Evolutionary conservation across 1,140 invertebrate genomes (phyloP).

Genomic region (Cydia amplana): DNA sequence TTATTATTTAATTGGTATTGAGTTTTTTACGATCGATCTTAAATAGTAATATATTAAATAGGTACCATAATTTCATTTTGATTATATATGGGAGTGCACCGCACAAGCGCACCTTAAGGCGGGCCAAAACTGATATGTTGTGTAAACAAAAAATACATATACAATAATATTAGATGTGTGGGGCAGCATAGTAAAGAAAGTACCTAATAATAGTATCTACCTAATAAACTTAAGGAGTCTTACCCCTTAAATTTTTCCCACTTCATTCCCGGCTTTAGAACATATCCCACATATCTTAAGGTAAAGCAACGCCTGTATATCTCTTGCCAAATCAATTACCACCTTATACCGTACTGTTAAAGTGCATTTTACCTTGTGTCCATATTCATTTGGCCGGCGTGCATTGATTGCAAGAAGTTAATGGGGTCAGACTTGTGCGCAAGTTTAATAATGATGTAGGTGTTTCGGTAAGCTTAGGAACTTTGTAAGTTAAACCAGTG

Average conservation of each 20-base stretch:
- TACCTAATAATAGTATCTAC: too few relatives aligned
- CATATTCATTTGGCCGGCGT: background rate
- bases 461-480: background rate
- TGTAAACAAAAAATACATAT: too few relatives aligned
- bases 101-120: too few relatives aligned
- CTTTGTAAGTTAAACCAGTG: too few relatives aligned
- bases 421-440: background rate
- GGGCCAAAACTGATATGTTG: too few relatives aligned
- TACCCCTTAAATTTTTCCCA: background rate
- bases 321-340: background rate
- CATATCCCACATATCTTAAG: slow-evolving; percentile 1
- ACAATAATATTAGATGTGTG: too few relatives aligned
- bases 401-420: slow-evolving; percentile 6
- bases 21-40: too few relatives aligned
- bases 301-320: background rate
- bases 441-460: background rate
- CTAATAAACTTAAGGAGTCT: background rate
- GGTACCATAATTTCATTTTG: too few relatives aligned
- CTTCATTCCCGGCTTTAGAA: background rate
- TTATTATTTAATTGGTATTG: too few relatives aligned
- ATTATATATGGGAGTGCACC: too few relatives aligned
- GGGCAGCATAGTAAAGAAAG: too few relatives aligned
- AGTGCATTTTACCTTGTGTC: background rate
- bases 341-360: background rate
- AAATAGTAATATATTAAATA: too few relatives aligned